These are phyloP conservation scores for Scopus umbretta DNA, from an alignment of 2,113 vertebrate genomes.

Conservation along the genomic window DNA sequence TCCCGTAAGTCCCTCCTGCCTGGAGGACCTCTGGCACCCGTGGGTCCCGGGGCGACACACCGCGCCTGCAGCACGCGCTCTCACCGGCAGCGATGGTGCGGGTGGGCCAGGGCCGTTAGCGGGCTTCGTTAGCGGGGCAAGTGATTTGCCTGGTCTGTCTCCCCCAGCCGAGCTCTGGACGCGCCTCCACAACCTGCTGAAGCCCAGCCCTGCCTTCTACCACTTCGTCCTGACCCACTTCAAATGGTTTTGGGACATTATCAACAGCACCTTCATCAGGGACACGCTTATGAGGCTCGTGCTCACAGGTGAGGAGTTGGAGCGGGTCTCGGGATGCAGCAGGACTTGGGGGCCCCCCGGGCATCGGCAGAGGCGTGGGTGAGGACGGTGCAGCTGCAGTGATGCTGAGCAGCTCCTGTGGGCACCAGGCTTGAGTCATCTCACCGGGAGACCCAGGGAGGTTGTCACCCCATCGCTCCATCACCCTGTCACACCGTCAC, in stretches of 20 bases:
- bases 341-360: accelerated
- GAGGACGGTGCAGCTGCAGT: accelerated
- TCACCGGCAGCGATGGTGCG: accelerated
- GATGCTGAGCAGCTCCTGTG: neutral
- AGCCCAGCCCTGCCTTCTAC: constrained; percentile 75
- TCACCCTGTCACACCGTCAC: neutral
- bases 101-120: neutral
- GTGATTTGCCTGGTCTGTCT: neutral
- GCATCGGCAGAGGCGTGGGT: neutral
- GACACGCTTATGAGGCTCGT: constrained; percentile 83
- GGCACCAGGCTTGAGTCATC: neutral
- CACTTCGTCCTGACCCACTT: constrained; percentile 89
- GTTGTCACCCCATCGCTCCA: neutral
- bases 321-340: neutral
- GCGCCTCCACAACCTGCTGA: constrained; percentile 71
- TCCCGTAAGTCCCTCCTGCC: constrained; percentile 76
- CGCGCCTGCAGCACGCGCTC: neutral
- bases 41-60: accelerated
- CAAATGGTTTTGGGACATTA: constrained; percentile 84
- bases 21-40: accelerated
- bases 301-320: constrained; percentile 74
- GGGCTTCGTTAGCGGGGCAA: accelerated
- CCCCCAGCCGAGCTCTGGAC: constrained; percentile 85
- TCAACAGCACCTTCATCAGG: constrained; percentile 84
- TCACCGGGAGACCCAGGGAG: neutral